Evolutionary conservation across 1,140 invertebrate genomes (phyloP).

Genomic region (Doryteuthis pealeii): DNA sequence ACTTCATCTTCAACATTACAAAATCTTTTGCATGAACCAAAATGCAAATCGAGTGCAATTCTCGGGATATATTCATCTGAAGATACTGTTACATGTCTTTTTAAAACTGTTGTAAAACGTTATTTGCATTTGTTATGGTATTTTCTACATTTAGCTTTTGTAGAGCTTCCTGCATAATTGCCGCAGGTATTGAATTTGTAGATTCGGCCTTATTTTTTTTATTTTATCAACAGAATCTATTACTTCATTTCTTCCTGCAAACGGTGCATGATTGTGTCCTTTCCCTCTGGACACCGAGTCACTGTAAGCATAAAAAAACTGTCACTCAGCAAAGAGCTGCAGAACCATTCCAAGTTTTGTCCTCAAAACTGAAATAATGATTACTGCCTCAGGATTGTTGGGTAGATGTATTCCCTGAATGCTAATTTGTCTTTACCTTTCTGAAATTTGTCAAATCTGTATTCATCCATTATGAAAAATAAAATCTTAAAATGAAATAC

Average conservation of each 20-base stretch:
- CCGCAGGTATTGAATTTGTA: background rate
- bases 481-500: too few relatives aligned
- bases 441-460: background rate
- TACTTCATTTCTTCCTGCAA: background rate
- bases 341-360: background rate
- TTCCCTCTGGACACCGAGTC: background rate
- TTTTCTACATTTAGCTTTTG: background rate
- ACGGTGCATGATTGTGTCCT: background rate
- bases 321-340: background rate
- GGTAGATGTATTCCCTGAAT: background rate
- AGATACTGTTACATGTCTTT: background rate
- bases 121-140: background rate
- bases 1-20: background rate
- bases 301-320: background rate
- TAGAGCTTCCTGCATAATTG: background rate
- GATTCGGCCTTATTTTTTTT: background rate
- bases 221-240: background rate
- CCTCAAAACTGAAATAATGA: background rate
- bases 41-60: background rate
- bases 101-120: background rate
- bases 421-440: background rate
- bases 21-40: background rate
- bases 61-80: background rate
- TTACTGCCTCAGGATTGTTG: background rate
- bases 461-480: background rate